Percentiles rank a stretch among this genome's conserved stretches.
phyloP scores from a whole-genome alignment of 2,888 invertebrate species.

The Thysanoteuthis rhombus region DNA sequence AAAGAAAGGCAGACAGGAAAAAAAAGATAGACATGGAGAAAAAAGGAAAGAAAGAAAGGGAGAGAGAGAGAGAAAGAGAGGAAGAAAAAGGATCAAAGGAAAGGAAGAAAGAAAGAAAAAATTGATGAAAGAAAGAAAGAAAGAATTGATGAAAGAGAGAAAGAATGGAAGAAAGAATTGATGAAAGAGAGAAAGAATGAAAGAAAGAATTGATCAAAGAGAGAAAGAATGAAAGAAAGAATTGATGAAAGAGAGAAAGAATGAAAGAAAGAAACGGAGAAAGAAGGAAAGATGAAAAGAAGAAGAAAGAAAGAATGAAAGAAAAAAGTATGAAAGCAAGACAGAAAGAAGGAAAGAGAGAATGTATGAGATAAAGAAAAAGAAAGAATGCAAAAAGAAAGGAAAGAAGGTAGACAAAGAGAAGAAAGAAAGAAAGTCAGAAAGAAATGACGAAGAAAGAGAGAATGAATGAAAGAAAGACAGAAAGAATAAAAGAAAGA shows the following conservation, averaged over 20 bases:
- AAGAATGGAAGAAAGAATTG: neutral
- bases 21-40: neutral
- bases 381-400: neutral
- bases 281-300: neutral
- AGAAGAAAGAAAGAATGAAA: neutral
- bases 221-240: neutral
- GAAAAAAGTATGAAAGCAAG: no score
- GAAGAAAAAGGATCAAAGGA: neutral
- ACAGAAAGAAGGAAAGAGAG: no score
- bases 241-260: neutral
- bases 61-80: neutral
- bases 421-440: neutral
- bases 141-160: neutral
- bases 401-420: neutral
- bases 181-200: neutral
- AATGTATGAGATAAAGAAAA: neutral
- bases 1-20: neutral
- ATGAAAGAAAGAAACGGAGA: neutral
- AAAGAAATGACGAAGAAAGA: neutral
- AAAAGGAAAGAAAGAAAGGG: neutral
- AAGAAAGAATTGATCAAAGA: neutral
- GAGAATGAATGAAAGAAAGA: neutral
- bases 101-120: neutral
- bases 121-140: neutral
- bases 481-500: neutral